These are phyloP conservation scores for Melinopterus prodromus DNA, from an alignment of 2,888 invertebrate genomes.

Conservation along the genomic window DNA sequence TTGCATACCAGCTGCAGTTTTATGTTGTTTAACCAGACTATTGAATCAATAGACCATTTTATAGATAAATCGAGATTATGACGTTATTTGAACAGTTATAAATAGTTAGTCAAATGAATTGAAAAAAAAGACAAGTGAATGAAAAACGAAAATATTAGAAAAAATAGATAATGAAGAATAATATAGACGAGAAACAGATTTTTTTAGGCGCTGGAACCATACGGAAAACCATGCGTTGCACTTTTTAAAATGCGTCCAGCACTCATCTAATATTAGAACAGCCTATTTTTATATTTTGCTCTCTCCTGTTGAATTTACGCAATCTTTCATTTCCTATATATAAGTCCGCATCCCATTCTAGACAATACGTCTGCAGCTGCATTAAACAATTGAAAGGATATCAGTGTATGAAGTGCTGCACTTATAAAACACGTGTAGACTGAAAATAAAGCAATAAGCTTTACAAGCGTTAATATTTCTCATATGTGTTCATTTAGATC, in stretches of 20 bases:
- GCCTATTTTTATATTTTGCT: constrained; percentile 19
- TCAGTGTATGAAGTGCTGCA: too few relatives aligned
- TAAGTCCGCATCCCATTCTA: background rate
- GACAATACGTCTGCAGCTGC: background rate
- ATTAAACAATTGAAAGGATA: background rate
- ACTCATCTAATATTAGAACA: constrained; percentile 7
- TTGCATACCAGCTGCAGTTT: too few relatives aligned
- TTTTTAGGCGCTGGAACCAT: background rate
- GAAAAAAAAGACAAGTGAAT: too few relatives aligned
- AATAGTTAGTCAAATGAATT: too few relatives aligned
- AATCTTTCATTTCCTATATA: constrained; percentile 18
- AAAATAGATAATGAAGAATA: background rate
- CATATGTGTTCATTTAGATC: too few relatives aligned
- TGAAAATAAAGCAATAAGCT: constrained; percentile 7
- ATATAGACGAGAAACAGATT: background rate
- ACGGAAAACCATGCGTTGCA: background rate
- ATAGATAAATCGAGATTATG: too few relatives aligned
- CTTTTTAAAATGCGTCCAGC: constrained; percentile 16
- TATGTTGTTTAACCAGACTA: too few relatives aligned
- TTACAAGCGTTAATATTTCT: too few relatives aligned
- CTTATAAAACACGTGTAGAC: background rate
- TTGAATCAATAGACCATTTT: too few relatives aligned
- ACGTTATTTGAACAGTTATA: too few relatives aligned
- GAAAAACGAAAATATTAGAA: too few relatives aligned
- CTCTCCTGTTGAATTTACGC: constrained; percentile 22